A percentile compares a stretch with the other conserved stretches of the same genome.
Conservation (phyloP, 2,113 vertebrate species). For the Ciconia boyciana region DNA sequence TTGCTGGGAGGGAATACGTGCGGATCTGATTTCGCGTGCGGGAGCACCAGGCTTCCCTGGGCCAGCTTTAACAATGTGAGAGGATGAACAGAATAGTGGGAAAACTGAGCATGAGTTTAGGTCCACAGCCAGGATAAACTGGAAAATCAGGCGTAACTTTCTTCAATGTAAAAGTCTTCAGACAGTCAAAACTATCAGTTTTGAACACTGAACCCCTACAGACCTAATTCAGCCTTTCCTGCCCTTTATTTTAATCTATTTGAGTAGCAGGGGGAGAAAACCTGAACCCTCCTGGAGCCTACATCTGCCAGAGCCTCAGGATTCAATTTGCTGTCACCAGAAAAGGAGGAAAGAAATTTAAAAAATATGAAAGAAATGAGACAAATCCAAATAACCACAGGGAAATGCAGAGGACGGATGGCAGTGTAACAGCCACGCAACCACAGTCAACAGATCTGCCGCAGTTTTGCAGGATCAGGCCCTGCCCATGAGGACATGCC, state of each 20-base stretch:
- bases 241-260: background rate
- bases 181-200: background rate
- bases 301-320: background rate
- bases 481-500: background rate
- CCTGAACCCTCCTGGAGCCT: background rate
- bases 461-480: background rate
- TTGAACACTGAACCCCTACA: background rate
- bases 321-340: background rate
- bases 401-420: background rate
- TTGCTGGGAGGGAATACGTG: rapidly evolving
- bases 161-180: background rate
- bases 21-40: background rate
- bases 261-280: background rate
- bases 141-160: background rate
- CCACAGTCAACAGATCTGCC: background rate
- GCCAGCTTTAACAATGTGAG: background rate
- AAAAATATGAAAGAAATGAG: background rate
- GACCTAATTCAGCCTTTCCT: background rate
- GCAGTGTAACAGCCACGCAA: rapidly evolving
- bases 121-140: background rate
- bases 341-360: background rate
- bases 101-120: background rate
- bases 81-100: background rate
- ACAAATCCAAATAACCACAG: background rate
- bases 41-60: background rate